These are phyloP conservation scores for Ctena decussata DNA, from an alignment of 2,888 invertebrate genomes.

Conservation along the genomic window DNA sequence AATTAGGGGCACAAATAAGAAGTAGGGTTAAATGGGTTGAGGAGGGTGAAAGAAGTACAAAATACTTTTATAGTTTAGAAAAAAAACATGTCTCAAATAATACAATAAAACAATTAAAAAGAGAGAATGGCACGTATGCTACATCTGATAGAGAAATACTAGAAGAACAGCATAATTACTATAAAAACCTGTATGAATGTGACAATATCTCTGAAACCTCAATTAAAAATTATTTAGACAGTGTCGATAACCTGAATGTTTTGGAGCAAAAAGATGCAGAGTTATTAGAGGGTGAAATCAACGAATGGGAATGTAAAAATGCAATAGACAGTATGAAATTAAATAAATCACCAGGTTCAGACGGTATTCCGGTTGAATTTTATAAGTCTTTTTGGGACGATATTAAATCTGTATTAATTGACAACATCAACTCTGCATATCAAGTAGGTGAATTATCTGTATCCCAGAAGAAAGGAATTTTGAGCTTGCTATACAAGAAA, in stretches of 20 bases:
- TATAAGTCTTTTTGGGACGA: constrained; percentile 30
- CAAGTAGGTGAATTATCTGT: no score
- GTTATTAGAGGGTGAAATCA: neutral
- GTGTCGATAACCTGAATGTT: neutral
- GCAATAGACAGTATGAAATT: constrained; percentile 26
- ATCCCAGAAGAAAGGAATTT: constrained; percentile 6
- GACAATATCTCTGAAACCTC: neutral
- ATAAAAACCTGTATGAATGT: neutral
- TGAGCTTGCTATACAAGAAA: constrained; percentile 2
- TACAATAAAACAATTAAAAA: neutral
- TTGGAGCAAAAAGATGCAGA: neutral
- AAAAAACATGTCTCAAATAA: neutral
- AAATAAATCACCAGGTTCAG: constrained; percentile 33
- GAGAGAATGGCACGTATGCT: neutral
- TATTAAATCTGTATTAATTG: neutral
- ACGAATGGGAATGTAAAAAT: neutral
- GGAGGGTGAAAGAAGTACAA: neutral
- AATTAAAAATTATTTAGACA: neutral
- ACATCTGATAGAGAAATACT: neutral
- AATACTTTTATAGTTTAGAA: constrained; percentile 86
- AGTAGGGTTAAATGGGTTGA: neutral
- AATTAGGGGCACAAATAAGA: neutral
- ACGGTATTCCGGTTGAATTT: constrained; percentile 42
- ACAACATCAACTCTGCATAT: constrained; percentile 20
- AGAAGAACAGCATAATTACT: neutral